phyloP scores from a whole-genome alignment of 2,888 invertebrate genomes.

The Oscheius myriophilus region DNA sequence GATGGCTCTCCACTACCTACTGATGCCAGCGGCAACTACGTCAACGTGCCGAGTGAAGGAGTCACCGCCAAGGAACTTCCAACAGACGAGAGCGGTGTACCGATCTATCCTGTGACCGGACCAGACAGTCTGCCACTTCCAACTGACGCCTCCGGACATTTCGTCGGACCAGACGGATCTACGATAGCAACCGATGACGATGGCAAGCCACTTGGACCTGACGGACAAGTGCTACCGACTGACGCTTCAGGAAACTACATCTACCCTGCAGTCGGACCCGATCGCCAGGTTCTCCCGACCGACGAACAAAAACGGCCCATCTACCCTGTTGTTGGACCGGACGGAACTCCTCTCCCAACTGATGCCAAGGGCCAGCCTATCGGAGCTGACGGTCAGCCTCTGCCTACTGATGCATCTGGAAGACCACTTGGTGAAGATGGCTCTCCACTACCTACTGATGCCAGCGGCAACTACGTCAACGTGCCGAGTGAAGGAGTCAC shows the following conservation, averaged over 20 bases:
- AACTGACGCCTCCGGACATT: slow-evolving; percentile 37
- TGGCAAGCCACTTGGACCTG: slow-evolving; percentile 33
- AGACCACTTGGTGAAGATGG: slow-evolving; percentile 35
- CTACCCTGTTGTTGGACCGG: slow-evolving; percentile 36
- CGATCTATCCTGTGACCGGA: slow-evolving; percentile 36
- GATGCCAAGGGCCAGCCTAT: slow-evolving; percentile 30
- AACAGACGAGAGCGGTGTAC: slow-evolving; percentile 8
- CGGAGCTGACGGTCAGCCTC: slow-evolving; percentile 36
- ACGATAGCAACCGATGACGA: slow-evolving; percentile 31
- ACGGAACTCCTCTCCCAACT: slow-evolving; percentile 40
- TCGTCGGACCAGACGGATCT: slow-evolving; percentile 34
- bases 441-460: slow-evolving; percentile 52
- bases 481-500: slow-evolving; percentile 15
- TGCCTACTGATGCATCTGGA: slow-evolving; percentile 48
- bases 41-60: slow-evolving; percentile 22
- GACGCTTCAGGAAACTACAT: slow-evolving; percentile 49
- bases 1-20: slow-evolving; percentile 41
- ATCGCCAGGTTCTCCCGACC: slow-evolving; percentile 47
- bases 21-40: slow-evolving; percentile 8
- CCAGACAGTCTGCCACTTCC: slow-evolving; percentile 44
- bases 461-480: slow-evolving; percentile 29
- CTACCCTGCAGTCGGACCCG: slow-evolving; percentile 41
- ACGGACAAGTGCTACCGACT: slow-evolving; percentile 28
- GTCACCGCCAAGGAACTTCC: slow-evolving; percentile 29
- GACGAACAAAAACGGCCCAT: slow-evolving; percentile 37